A percentile compares a stretch with the other conserved stretches of the same genome.
Conservation (phyloP, 2,797 vertebrate genomes). For the Acanthis flammea region DNA sequence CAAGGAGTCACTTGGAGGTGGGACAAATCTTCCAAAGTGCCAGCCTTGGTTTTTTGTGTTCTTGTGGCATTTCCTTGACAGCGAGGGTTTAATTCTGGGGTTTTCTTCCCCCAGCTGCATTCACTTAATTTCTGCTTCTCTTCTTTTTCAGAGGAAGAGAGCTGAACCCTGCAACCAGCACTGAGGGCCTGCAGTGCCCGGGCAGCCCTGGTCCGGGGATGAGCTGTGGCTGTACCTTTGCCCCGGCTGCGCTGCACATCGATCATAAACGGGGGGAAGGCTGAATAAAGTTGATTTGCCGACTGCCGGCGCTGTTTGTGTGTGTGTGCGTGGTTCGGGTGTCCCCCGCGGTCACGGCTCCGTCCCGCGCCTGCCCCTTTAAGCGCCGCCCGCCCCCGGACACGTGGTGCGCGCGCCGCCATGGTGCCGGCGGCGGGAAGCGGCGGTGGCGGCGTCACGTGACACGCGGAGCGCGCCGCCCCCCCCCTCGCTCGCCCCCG, state of each 20-base stretch:
- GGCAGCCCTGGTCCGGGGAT: fast-evolving
- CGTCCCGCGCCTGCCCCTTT: background rate
- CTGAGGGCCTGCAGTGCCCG: fast-evolving
- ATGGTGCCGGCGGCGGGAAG: background rate
- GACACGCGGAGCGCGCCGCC: background rate
- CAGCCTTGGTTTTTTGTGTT: background rate
- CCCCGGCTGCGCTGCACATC: too few relatives aligned
- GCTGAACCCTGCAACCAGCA: background rate
- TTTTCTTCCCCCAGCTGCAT: background rate
- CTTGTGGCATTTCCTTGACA: background rate
- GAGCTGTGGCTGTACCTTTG: fast-evolving
- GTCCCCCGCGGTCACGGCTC: too few relatives aligned
- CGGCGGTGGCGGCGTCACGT: background rate
- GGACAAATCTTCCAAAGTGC: too few relatives aligned
- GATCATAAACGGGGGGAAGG: too few relatives aligned
- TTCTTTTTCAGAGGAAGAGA: constrained; percentile 74
- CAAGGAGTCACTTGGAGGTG: fast-evolving
- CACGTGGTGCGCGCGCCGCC: background rate
- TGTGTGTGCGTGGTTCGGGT: too few relatives aligned
- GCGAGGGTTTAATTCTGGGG: fast-evolving
- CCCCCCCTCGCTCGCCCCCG: background rate
- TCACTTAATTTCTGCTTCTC: background rate
- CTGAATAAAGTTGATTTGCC: background rate
- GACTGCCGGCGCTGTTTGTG: background rate
- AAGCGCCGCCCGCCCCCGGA: background rate